These are phyloP conservation scores for Vespertilio murinus DNA, from an alignment of 2,797 vertebrate genomes.

Conservation along the genomic window DNA sequence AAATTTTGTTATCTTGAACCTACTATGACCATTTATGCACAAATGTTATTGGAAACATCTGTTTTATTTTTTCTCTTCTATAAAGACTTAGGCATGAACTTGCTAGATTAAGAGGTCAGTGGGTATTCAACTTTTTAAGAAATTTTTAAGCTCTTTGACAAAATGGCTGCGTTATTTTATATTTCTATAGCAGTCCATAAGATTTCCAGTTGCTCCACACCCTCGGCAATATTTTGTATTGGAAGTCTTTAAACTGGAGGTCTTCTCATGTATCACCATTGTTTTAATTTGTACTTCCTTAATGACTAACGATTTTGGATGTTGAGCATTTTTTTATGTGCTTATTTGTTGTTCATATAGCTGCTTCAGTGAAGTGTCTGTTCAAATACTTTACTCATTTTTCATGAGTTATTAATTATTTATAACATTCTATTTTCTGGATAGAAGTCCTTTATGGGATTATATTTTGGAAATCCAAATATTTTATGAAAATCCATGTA, in stretches of 20 bases:
- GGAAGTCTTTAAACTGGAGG: background rate
- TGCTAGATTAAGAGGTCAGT: background rate
- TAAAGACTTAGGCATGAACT: background rate
- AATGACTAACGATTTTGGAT: background rate
- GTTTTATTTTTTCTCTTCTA: constrained; percentile 26
- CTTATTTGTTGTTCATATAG: background rate
- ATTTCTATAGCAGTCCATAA: background rate
- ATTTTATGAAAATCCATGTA: constrained; percentile 8
- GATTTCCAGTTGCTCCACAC: background rate
- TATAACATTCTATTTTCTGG: background rate
- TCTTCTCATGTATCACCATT: background rate
- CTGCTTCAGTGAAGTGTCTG: background rate
- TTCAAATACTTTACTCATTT: background rate
- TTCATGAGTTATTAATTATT: background rate
- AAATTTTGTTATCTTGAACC: background rate
- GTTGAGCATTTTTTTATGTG: background rate
- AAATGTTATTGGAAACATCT: background rate
- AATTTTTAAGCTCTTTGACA: background rate
- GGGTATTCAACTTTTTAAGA: constrained; percentile 36
- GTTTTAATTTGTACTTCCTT: background rate
- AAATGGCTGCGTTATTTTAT: background rate
- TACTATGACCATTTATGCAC: background rate
- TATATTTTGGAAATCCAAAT: background rate
- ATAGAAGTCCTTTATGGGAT: background rate
- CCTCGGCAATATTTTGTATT: background rate